Percentiles rank a stretch among this genome's conserved stretches.
Conservation (phyloP, 1,140 invertebrate species). For the Bombus sibiricus region DNA sequence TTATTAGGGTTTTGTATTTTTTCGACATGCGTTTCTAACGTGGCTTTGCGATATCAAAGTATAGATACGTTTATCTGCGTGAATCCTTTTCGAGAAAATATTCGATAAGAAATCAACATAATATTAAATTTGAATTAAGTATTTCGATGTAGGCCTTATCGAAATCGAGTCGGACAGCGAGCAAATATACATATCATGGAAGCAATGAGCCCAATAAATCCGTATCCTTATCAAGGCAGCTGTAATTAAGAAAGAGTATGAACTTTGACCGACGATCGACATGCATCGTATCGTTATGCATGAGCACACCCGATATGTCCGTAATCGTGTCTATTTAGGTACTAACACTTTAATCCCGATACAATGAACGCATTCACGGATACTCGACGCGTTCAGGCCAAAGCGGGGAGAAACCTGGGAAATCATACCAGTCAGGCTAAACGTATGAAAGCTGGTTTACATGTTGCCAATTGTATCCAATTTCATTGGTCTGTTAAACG, state of each 20-base stretch:
- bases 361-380: slow-evolving; percentile 67
- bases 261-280: slow-evolving; percentile 62
- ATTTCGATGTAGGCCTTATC: neutral
- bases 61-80: too few relatives aligned
- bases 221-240: slow-evolving; percentile 37
- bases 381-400: neutral
- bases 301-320: slow-evolving; percentile 49
- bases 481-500: slow-evolving; percentile 27
- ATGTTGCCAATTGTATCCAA: slow-evolving; percentile 36
- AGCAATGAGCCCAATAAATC: slow-evolving; percentile 51
- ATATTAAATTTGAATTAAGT: neutral
- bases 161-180: neutral
- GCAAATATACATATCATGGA: neutral
- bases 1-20: too few relatives aligned
- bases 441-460: slow-evolving; percentile 24
- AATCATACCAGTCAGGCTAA: neutral
- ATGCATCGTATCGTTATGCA: slow-evolving; percentile 44
- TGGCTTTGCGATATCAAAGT: too few relatives aligned
- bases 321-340: slow-evolving; percentile 59
- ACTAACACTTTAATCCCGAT: slow-evolving; percentile 62
- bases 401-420: neutral
- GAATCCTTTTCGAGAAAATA: neutral
- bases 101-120: neutral
- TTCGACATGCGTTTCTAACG: neutral
- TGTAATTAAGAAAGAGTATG: slow-evolving; percentile 65